Evolutionary conservation across 2,888 invertebrate species (phyloP).

Genomic region (Chalcis sispes): DNA sequence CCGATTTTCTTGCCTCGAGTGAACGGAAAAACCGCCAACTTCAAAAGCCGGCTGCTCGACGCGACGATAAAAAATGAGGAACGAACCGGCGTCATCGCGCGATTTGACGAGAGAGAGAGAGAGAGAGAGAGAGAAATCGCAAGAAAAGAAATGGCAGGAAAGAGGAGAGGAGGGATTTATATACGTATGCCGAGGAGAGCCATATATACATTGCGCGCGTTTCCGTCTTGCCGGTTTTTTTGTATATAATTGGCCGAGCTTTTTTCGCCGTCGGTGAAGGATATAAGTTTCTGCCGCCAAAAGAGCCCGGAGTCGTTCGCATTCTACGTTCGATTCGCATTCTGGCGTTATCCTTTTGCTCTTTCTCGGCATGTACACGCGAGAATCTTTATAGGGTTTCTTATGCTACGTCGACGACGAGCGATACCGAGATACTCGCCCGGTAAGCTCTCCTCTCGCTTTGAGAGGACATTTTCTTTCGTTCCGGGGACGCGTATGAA

Average conservation of each 20-base stretch:
- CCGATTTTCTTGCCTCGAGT: constrained; percentile 45
- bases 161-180: constrained; percentile 40
- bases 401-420: too few species aligned
- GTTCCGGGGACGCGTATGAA: too few species aligned
- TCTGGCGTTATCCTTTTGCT: too few species aligned
- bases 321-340: constrained; percentile 52
- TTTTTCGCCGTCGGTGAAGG: constrained; percentile 60
- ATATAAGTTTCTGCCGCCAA: constrained; percentile 23
- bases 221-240: constrained; percentile 60
- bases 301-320: constrained; percentile 39
- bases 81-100: constrained; percentile 33
- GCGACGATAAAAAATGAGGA: constrained; percentile 41
- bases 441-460: too few species aligned
- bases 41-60: constrained; percentile 38
- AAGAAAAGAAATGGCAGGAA: constrained; percentile 16
- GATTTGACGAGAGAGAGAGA: constrained; percentile 17
- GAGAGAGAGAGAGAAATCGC: not conserved
- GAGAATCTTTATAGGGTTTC: not conserved
- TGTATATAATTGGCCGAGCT: constrained; percentile 73
- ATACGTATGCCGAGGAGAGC: too few species aligned
- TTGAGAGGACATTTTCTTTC: too few species aligned
- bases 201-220: constrained; percentile 30
- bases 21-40: constrained; percentile 51
- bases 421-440: too few species aligned
- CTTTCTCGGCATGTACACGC: not conserved